Percentiles rank a stretch among this genome's conserved stretches.
Evolutionary conservation across 1,140 invertebrate genomes (phyloP).

Genomic region (Wasmannia auropunctata): DNA sequence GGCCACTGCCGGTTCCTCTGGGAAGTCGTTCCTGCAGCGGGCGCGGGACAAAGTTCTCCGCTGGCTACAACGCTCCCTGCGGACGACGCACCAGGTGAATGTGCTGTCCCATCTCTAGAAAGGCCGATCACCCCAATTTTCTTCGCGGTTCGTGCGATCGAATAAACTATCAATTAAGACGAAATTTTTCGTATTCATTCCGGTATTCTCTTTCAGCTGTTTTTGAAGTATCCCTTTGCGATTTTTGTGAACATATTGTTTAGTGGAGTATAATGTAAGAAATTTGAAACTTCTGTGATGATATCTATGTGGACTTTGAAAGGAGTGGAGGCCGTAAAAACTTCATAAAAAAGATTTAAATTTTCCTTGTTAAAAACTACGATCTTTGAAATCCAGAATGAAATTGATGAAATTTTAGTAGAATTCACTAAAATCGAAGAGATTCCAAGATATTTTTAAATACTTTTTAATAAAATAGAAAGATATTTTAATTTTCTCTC

Average conservation of each 20-base stretch:
- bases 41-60: conserved; percentile 79
- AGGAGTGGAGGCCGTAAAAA: background rate
- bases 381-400: background rate
- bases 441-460: background rate
- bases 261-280: background rate
- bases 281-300: background rate
- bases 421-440: background rate
- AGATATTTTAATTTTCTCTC: background rate
- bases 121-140: background rate
- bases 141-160: background rate
- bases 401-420: background rate
- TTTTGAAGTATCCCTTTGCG: background rate
- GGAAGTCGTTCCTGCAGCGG: conserved; percentile 79
- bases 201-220: background rate
- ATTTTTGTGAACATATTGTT: background rate
- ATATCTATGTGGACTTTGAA: background rate
- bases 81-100: conserved; percentile 77
- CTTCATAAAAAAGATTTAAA: background rate
- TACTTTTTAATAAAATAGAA: background rate
- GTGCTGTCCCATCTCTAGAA: background rate
- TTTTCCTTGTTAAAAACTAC: background rate
- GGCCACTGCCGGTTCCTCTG: conserved; percentile 78
- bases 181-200: background rate
- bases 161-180: background rate
- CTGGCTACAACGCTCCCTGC: conserved; percentile 78